Evolutionary conservation across 2,113 vertebrate species (phyloP).

Genomic region (Bubo scandiacus): DNA sequence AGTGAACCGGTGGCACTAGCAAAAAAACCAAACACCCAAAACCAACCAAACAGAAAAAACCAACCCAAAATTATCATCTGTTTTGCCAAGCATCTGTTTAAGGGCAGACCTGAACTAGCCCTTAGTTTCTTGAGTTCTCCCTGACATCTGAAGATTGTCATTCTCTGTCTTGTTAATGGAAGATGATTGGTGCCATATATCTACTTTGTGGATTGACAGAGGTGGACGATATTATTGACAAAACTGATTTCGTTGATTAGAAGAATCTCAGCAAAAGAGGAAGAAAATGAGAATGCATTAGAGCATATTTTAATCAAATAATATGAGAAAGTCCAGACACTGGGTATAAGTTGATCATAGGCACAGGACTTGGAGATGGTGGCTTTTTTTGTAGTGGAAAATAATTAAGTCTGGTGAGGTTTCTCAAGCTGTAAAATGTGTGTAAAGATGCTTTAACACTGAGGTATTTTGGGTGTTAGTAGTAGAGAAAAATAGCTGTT

Average conservation of each 20-base stretch:
- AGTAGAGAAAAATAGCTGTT: neutral
- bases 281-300: neutral
- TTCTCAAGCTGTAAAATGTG: neutral
- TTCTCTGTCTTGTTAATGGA: neutral
- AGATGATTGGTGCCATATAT: neutral
- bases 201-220: neutral
- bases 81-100: neutral
- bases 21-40: neutral
- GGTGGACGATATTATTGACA: neutral
- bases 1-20: neutral
- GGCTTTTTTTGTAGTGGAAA: neutral
- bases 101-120: neutral
- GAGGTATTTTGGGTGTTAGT: neutral
- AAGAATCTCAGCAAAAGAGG: neutral
- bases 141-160: neutral
- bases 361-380: neutral
- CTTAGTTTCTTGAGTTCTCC: neutral
- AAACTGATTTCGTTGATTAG: neutral
- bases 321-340: neutral
- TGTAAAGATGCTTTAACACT: neutral
- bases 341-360: neutral
- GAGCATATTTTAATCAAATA: neutral
- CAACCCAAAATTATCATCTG: neutral
- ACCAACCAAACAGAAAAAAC: neutral
- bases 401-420: neutral